A percentile compares a stretch with the other conserved stretches of the same genome.
Conservation (phyloP, 2,888 invertebrate genomes). For the Idaea straminata region DNA sequence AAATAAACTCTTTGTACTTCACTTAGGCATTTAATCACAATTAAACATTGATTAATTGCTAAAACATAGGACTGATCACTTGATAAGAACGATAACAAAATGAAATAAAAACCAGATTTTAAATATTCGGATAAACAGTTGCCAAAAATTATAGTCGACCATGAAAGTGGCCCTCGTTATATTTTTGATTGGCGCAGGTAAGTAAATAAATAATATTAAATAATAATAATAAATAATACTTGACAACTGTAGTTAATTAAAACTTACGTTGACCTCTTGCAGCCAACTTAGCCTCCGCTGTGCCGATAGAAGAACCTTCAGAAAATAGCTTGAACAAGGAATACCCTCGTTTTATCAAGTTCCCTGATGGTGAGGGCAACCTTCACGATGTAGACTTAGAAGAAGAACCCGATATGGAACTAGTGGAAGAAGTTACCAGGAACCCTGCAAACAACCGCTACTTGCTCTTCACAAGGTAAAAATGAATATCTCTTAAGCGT, state of each 20-base stretch:
- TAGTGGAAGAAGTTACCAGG: slow-evolving; percentile 12
- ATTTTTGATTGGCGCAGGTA: slow-evolving; percentile 18
- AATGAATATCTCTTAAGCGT: background rate
- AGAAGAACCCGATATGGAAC: background rate
- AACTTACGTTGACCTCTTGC: background rate
- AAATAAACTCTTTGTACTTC: no score
- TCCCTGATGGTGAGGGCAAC: background rate
- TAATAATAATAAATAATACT: background rate
- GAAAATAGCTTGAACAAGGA: background rate
- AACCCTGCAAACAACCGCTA: background rate
- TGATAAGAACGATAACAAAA: background rate
- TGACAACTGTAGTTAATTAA: no score
- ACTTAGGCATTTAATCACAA: no score
- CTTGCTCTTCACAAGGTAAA: slow-evolving; percentile 9
- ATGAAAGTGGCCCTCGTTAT: slow-evolving; percentile 23
- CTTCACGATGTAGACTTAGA: slow-evolving; percentile 2
- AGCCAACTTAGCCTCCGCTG: background rate
- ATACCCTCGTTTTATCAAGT: slow-evolving; percentile 5
- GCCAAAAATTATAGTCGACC: background rate
- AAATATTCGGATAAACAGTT: background rate
- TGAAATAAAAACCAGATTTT: background rate
- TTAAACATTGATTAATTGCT: background rate
- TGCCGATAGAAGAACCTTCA: background rate
- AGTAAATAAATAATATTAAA: slow-evolving; percentile 8
- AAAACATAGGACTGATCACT: background rate